Evolutionary conservation across 1,140 invertebrate genomes (phyloP), one percentile per base, ranked within the genome.

Genomic region (Bombyx mandarina): DNA sequence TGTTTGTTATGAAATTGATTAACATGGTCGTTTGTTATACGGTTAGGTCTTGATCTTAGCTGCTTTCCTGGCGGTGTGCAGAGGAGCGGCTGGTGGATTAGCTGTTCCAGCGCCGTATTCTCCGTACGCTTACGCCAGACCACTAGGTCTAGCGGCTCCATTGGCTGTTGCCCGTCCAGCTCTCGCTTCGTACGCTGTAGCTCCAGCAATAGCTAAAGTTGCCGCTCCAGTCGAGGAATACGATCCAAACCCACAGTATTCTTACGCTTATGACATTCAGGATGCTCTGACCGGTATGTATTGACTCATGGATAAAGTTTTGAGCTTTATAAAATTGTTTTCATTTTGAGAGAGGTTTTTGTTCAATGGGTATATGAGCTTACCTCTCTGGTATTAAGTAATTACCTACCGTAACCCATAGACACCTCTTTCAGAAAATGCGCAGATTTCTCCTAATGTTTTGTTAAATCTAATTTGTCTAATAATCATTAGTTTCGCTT

Each of bases 261-360:
- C 90, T 55, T 93, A 91, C 67, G 89, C 90, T 47, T 93, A 93
- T 65, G 91, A 92, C 60, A 91, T 93, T 18, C 91, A 92, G 71
- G 92, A 93, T 75, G 91, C 86, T 50, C 70, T 88, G 54, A 88
- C 86, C 52, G 87, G 90, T 83, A 61, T 66, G 66, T 61, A 51
- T 12, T 58, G 6, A 26, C 35, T 18, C 12, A 18, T 18, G 12
- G 12, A 18, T 18, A 18, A 18, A 18, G 12, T 18, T 18, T 18
- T 0, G 12, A 18, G 12, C 12, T 18, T 18, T 18, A 18, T 18
- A 18, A 18, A 18, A 18, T 22, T 46, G 26, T 5, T 35, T 35
- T 35, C 26, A 35, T 3, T 5, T 0, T 35, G 26, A 35, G 26
- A 35, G 26, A 35, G 26, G 4, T 35, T 35, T 35, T 35, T 35